phyloP scores from a whole-genome alignment of 2,113 vertebrate species.

The Podarcis cretensis region DNA sequence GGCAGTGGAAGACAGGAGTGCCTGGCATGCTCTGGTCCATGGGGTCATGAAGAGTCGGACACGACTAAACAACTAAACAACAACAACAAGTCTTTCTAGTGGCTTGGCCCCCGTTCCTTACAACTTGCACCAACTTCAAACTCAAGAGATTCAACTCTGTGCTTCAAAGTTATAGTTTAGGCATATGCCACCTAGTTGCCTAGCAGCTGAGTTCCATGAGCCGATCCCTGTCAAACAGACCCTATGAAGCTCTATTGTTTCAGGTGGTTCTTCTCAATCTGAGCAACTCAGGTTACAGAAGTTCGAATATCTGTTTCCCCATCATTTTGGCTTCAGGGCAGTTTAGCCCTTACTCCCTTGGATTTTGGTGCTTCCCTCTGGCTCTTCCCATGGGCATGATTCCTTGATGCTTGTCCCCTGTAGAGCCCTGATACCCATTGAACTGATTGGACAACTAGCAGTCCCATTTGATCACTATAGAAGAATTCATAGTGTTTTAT shows the following conservation, averaged over 20 bases:
- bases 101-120: neutral
- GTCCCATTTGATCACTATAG: neutral
- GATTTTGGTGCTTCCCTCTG: neutral
- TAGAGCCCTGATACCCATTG: neutral
- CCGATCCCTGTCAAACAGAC: neutral
- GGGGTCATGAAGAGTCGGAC: no score
- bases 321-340: neutral
- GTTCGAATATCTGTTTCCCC: neutral
- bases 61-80: no score
- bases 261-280: neutral
- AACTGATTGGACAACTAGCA: neutral
- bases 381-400: neutral
- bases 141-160: neutral
- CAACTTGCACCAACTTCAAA: neutral
- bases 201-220: neutral
- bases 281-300: neutral
- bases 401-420: neutral
- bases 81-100: neutral
- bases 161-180: neutral
- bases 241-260: neutral
- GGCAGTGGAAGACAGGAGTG: no score
- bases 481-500: neutral
- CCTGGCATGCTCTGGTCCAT: no score
- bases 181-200: neutral
- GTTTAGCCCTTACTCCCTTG: neutral